Evolutionary conservation across 1,140 invertebrate genomes (phyloP), one percentile per base, ranked within the genome.

Genomic region (Orius insidiosus): DNA sequence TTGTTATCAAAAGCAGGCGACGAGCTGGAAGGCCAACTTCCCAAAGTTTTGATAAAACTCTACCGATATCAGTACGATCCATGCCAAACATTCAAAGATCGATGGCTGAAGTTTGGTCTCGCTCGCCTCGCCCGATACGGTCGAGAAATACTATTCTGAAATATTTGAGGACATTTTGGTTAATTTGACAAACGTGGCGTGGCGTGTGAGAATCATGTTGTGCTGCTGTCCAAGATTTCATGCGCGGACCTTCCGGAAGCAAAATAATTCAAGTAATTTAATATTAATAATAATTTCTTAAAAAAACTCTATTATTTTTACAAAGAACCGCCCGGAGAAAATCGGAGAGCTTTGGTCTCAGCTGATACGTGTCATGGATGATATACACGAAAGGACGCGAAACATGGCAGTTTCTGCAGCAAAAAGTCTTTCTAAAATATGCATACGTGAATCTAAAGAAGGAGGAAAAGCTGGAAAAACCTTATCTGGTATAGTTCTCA

Each of bases 101-200:
- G 7, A 94, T 95, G 86, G 70, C 75, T 32, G 78, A 78, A 50
- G 94, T 95, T 57, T 95, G 89, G 89, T 76, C 81, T 78, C 82
- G 8, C 68, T 95, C 40, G 87, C 93, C 15, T 74, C 72, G n/a
- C 37, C 39, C 2, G 33, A 47, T 30, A 35, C 35, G 8, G 68
- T 90, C 1, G 87, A 92, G 58, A 74, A 77, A 54, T 93, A 88
- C 62, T 78, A 89, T 57, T 76, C 82, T 59, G 78, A 88, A 60
- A 94, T 95, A 52, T 58, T 93, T 19, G 67, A 71, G 34, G 88
- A 94, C 64, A 58, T 94, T 11, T 64, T 80, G 7, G 65, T 67
- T 9, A 89, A 93, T 68, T 61, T 95, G 38, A 90, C 82, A 0
- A 76, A 79, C 47, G 70, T 70, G 40, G 78, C 88, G 58, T 95